Conservation (phyloP, 2,113 vertebrate species). For the Lutjanus erythropterus region DNA sequence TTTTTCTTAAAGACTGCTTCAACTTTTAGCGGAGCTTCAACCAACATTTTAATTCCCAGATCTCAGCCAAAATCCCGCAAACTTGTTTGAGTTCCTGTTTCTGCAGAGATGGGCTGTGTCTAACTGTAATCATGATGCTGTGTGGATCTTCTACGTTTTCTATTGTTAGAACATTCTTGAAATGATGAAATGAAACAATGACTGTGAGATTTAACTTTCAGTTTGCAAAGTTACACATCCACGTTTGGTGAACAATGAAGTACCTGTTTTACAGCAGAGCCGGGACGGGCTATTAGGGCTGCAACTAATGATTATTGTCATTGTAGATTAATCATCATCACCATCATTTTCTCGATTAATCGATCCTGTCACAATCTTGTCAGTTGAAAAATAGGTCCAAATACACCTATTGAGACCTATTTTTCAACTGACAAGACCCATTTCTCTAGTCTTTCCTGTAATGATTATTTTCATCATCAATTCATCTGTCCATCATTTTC, state of each 20-base stretch:
- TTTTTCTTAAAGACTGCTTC: neutral
- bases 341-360: too few species aligned
- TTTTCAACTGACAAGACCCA: too few species aligned
- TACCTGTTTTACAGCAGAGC: too few species aligned
- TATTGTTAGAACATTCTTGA: neutral
- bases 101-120: neutral
- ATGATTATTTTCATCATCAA: too few species aligned
- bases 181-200: neutral
- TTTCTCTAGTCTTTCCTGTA: too few species aligned
- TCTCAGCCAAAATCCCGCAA: neutral
- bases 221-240: neutral
- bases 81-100: neutral
- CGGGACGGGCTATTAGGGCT: too few species aligned
- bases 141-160: neutral
- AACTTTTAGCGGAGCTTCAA: neutral
- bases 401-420: too few species aligned
- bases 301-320: too few species aligned
- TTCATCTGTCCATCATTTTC: too few species aligned
- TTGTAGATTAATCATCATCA: too few species aligned
- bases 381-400: too few species aligned
- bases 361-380: too few species aligned
- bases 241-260: fast-evolving
- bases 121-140: neutral
- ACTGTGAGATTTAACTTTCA: neutral
- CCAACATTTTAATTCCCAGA: neutral